Percentiles rank a stretch among this genome's conserved stretches.
Conservation (phyloP, 1,140 invertebrate genomes). For the Achroia grisella region DNA sequence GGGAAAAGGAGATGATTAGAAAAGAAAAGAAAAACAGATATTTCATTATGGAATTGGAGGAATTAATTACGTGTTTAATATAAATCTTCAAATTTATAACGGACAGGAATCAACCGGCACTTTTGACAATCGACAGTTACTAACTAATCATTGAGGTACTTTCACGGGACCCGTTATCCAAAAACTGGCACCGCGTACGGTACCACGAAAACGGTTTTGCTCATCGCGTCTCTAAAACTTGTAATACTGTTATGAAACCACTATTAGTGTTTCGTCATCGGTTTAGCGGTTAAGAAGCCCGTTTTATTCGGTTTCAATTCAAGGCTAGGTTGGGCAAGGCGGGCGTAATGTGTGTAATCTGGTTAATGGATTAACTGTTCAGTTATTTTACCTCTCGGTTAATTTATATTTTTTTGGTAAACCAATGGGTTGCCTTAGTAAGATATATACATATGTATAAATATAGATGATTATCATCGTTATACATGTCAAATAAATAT, state of each 20-base stretch:
- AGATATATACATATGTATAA: no score
- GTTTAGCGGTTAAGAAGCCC: conserved; percentile 9
- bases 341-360: background rate
- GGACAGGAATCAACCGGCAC: no score
- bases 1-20: no score
- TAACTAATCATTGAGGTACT: conserved; percentile 57
- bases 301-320: conserved; percentile 16
- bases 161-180: conserved; percentile 57
- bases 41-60: no score
- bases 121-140: conserved; percentile 43
- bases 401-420: background rate
- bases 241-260: conserved; percentile 67
- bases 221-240: conserved; percentile 47
- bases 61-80: no score
- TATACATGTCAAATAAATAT: no score
- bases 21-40: no score
- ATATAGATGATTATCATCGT: no score
- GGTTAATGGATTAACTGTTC: conserved; percentile 6
- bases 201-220: conserved; percentile 50
- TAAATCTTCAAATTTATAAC: no score
- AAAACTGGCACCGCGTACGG: conserved; percentile 62
- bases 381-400: background rate
- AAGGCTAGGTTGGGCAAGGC: conserved; percentile 48
- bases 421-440: no score
- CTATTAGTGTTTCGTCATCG: conserved; percentile 53